Percentiles rank a stretch among this genome's conserved stretches.
Evolutionary conservation across 2,888 invertebrate genomes (phyloP).

Genomic region (Mythimna vitellina): DNA sequence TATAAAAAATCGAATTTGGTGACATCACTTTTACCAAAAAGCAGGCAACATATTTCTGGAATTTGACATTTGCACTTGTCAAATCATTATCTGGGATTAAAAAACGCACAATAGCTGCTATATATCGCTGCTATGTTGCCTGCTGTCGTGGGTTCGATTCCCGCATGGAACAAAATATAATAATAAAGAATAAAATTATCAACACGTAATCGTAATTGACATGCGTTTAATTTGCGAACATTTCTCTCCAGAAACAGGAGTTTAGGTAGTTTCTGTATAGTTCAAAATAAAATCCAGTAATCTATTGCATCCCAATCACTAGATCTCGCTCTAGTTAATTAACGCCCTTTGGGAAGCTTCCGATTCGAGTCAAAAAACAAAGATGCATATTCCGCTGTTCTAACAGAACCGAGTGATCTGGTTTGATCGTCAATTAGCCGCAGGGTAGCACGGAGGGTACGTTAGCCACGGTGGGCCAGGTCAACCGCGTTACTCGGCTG

Average conservation of each 20-base stretch:
- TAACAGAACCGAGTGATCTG: slow-evolving; percentile 39
- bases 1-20: too few species aligned
- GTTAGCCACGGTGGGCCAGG: slow-evolving; percentile 61
- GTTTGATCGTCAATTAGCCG: slow-evolving; percentile 62
- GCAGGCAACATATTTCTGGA: too few species aligned
- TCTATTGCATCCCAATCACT: slow-evolving; percentile 20
- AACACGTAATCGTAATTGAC: not conserved
- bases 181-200: not conserved
- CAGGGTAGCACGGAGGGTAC: slow-evolving; percentile 48
- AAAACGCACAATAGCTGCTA: too few species aligned
- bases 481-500: slow-evolving; percentile 71
- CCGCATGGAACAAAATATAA: not conserved
- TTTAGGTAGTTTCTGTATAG: too few species aligned
- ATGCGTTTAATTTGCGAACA: not conserved
- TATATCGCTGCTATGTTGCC: too few species aligned
- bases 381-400: slow-evolving; percentile 35
- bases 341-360: slow-evolving; percentile 6
- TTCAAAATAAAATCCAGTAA: slow-evolving; percentile 8
- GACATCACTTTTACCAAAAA: too few species aligned
- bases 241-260: not conserved
- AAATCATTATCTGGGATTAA: too few species aligned
- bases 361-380: slow-evolving; percentile 36
- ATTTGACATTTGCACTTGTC: too few species aligned
- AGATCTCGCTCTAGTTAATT: slow-evolving; percentile 11
- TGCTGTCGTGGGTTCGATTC: too few species aligned